phyloP scores from a whole-genome alignment of 2,113 vertebrate species.

The Camelus dromedarius region DNA sequence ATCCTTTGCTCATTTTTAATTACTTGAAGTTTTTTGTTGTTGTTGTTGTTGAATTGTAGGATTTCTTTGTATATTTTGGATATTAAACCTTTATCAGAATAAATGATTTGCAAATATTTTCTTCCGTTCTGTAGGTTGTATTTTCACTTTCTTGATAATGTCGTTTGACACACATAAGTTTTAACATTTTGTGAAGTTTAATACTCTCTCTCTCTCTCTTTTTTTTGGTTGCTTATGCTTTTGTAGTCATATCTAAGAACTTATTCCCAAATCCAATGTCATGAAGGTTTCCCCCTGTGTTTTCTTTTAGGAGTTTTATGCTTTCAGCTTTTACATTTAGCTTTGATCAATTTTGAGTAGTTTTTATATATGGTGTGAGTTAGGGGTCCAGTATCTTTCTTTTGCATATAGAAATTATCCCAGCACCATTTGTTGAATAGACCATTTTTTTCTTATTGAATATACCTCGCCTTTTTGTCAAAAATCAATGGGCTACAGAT shows the following conservation, averaged over 20 bases:
- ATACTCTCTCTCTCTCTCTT: neutral
- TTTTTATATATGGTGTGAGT: neutral
- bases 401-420: neutral
- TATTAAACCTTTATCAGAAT: neutral
- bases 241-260: neutral
- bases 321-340: neutral
- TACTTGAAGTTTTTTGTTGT: neutral
- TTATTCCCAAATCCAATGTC: neutral
- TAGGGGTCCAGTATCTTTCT: neutral
- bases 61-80: neutral
- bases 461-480: neutral
- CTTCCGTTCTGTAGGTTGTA: neutral
- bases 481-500: neutral
- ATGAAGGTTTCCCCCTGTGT: neutral
- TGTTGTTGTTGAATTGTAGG: neutral
- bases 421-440: neutral
- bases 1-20: neutral
- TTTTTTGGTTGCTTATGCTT: neutral
- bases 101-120: neutral
- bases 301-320: neutral
- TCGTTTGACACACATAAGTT: neutral
- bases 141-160: neutral
- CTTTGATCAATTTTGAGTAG: neutral
- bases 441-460: neutral
- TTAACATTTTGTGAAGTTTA: neutral